Percentiles rank a stretch among this genome's conserved stretches.
phyloP scores from a whole-genome alignment of 2,113 vertebrate species.

The human region GRCh38 chr2:3302501-3303000 shows the following conservation, averaged over 20 bases:
- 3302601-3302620: neutral
- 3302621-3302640: neutral
- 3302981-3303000: neutral
- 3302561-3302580: neutral
- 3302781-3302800: no score
- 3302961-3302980: neutral
- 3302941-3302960: neutral
- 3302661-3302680: fast-evolving
- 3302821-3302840: fast-evolving
- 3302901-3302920: neutral
- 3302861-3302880: neutral
- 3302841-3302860: neutral
- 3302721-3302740: neutral
- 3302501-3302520: fast-evolving
- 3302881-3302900: neutral
- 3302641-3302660: neutral
- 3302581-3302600: no score
- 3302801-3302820: neutral
- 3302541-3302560: neutral
- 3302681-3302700: neutral
- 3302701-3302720: neutral
- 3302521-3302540: neutral
- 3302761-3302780: neutral
- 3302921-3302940: neutral
- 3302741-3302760: neutral